These are phyloP conservation scores for Lottia gigantea DNA, from an alignment of 2,888 invertebrate species.

Conservation along the genomic window DNA sequence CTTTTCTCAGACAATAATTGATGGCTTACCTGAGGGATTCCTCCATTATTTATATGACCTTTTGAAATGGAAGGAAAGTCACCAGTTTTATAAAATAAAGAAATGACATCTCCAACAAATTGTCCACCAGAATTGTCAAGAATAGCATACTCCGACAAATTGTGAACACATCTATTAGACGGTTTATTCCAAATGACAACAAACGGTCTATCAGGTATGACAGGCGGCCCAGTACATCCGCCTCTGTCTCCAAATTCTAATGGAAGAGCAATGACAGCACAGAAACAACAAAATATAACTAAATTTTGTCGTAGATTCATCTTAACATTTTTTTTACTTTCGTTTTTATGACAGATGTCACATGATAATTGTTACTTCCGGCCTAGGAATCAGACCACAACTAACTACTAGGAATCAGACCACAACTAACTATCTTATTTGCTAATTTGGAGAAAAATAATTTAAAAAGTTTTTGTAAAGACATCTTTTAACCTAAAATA, in stretches of 20 bases:
- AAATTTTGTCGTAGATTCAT: no score
- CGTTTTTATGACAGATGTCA: no score
- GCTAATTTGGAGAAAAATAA: no score
- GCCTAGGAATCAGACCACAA: no score
- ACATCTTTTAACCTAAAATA: no score
- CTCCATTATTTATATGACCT: constrained; percentile 29
- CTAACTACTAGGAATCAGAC: no score
- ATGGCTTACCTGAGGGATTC: constrained; percentile 42
- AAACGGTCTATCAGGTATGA: constrained; percentile 36
- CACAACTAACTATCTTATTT: no score
- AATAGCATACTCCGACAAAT: constrained; percentile 48
- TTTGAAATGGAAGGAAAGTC: constrained; percentile 27
- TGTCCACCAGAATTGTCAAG: constrained; percentile 41
- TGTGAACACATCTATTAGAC: constrained; percentile 34
- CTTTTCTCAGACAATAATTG: no score
- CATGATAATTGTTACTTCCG: no score
- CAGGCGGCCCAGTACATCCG: constrained; percentile 27
- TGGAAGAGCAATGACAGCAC: background rate
- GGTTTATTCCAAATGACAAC: constrained; percentile 53
- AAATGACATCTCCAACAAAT: constrained; percentile 47
- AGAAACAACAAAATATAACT: no score
- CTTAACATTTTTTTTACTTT: no score
- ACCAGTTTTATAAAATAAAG: constrained; percentile 44
- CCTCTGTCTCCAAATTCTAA: background rate
- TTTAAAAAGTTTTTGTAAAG: no score